Evolutionary conservation across 2,113 vertebrate species (phyloP).

Genomic region (Platysteira castanea): DNA sequence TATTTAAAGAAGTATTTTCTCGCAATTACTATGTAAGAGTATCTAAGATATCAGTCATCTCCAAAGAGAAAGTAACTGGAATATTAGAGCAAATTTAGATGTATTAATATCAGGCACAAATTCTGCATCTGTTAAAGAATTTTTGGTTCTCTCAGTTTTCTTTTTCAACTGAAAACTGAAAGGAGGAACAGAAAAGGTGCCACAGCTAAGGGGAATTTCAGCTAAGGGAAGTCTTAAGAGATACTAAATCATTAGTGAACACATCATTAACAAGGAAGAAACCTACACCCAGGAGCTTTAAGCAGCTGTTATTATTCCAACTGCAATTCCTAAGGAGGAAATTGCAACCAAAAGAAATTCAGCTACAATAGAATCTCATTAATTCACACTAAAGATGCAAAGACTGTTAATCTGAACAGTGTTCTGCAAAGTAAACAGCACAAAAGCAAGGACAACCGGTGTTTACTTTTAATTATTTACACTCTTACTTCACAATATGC

Average conservation of each 20-base stretch:
- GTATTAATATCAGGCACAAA: background rate
- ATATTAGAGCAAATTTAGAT: background rate
- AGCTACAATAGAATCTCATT: background rate
- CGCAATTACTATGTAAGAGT: background rate
- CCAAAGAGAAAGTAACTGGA: background rate
- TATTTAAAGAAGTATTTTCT: background rate
- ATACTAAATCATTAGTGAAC: conserved; percentile 44
- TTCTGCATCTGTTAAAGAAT: background rate
- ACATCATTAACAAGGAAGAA: conserved; percentile 45
- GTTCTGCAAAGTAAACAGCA: conserved; percentile 43
- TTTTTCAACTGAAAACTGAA: background rate
- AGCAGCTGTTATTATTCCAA: conserved; percentile 41
- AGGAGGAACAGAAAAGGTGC: background rate
- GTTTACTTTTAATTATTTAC: conserved; percentile 57
- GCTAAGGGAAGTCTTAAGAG: background rate
- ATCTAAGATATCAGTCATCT: background rate
- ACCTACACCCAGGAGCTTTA: conserved; percentile 25
- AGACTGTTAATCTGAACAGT: conserved; percentile 19
- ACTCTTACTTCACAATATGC: background rate
- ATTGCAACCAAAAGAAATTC: background rate
- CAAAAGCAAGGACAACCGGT: conserved; percentile 46
- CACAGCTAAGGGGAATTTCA: background rate
- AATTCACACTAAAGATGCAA: conserved; percentile 31
- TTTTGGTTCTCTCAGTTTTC: background rate
- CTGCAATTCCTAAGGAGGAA: conserved; percentile 12